A percentile compares a stretch with the other conserved stretches of the same genome.
Evolutionary conservation across 2,888 invertebrate genomes (phyloP).

Genomic region (Campopleginae sp.): DNA sequence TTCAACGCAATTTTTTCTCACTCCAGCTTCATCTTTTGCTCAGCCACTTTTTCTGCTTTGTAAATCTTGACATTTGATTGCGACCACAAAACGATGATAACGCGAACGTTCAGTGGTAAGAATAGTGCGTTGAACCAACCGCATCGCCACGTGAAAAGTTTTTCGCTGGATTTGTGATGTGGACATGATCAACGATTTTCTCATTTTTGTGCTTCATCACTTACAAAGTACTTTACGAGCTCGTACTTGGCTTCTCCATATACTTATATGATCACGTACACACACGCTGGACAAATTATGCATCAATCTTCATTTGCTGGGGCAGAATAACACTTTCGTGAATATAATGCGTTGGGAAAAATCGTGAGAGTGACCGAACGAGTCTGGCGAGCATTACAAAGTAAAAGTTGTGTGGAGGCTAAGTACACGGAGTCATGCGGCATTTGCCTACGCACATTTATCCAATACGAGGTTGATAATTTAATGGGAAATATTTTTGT

Average conservation of each 20-base stretch:
- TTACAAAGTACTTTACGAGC: not conserved
- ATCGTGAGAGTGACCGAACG: constrained; percentile 51
- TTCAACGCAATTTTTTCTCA: too few species aligned
- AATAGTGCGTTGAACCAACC: constrained; percentile 11
- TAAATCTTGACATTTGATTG: not conserved
- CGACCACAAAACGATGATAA: constrained; percentile 21
- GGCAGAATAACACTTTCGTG: not conserved
- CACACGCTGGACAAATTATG: not conserved
- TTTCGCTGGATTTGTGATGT: not conserved
- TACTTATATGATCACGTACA: not conserved
- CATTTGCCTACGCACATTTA: constrained; percentile 26
- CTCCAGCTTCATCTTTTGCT: not conserved
- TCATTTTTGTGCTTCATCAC: constrained; percentile 14
- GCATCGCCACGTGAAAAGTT: constrained; percentile 35
- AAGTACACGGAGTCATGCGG: constrained; percentile 10
- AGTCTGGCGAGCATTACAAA: constrained; percentile 29
- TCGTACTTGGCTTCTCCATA: not conserved
- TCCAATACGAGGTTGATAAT: constrained; percentile 26
- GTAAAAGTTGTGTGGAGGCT: constrained; percentile 53
- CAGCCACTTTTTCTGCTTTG: not conserved
- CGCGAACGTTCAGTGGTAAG: constrained; percentile 14
- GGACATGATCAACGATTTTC: constrained; percentile 30
- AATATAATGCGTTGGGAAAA: constrained; percentile 20
- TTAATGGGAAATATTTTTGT: constrained; percentile 1
- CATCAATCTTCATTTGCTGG: not conserved